phyloP scores from a whole-genome alignment of 2,888 invertebrate species.

The Troglohyphantes excavatus region DNA sequence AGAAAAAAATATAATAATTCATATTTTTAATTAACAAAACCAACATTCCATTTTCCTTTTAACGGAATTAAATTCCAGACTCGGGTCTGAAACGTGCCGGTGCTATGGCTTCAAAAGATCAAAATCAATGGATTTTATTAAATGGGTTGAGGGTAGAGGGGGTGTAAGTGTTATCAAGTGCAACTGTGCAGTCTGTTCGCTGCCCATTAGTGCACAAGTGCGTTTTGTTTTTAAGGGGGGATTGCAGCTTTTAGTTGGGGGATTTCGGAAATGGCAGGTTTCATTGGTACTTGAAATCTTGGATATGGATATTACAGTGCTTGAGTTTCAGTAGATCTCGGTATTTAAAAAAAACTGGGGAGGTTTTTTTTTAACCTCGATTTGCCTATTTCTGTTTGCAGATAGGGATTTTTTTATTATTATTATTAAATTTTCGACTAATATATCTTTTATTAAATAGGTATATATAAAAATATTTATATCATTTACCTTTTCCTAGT shows the following conservation, averaged over 20 bases:
- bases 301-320: neutral
- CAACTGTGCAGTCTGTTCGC: neutral
- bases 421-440: too few relatives aligned
- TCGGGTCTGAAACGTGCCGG: slow-evolving; percentile 31
- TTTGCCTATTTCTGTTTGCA: too few relatives aligned
- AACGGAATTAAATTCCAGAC: slow-evolving; percentile 41
- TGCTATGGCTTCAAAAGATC: neutral
- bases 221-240: slow-evolving; percentile 10
- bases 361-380: neutral
- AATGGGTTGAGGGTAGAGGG: neutral
- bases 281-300: neutral
- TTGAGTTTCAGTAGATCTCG: neutral
- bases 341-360: neutral
- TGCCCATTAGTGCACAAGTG: slow-evolving; percentile 12
- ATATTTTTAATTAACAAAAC: slow-evolving; percentile 51
- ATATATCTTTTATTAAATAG: too few relatives aligned
- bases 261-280: neutral
- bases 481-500: too few relatives aligned
- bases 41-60: slow-evolving; percentile 37
- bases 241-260: neutral
- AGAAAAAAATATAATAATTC: neutral
- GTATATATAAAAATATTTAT: too few relatives aligned
- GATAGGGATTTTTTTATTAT: too few relatives aligned
- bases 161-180: slow-evolving; percentile 23
- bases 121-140: slow-evolving; percentile 47